Evolutionary conservation across 2,888 invertebrate genomes (phyloP), one percentile per base, ranked within the genome.

Genomic region (Trichopoda pennipes): DNA sequence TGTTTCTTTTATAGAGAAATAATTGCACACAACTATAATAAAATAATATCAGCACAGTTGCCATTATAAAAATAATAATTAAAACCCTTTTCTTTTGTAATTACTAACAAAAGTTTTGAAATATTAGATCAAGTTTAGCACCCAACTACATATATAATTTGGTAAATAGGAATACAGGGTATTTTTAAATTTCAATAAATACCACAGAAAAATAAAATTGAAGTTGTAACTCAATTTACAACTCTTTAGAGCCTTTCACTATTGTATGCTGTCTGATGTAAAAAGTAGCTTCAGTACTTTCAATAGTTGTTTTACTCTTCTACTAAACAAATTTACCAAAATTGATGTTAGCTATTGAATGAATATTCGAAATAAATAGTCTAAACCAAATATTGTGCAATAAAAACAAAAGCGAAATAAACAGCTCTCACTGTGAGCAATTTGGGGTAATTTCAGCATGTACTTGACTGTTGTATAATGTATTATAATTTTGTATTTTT

Each of bases 211-310:
- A 32, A 51, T 6, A 14, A 58, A 75, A 75, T 47, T 53, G 42
- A 70, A 42, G 10, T 7, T n/a, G 16, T 28, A 47, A 72, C 16
- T 44, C 66, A 63, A 66, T 80, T 76, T 76, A 76, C 66, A 66
- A 72, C 55, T 55, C 60, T 61, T 75, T 60, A 2, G 64, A 66
- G 64, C 28, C 8, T 38, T 49, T 75, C 49, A 3, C 12, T 14
- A 38, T 49, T 53, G 17, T 38, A 12, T 7, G 17, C 17, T 16
- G 35, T 73, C 16, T 55, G n/a, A 16, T 19, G 61, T 28, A 38
- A 10, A n/a, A 38, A 53, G 38, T 19, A 12, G 4, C 14, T 53
- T 19, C 38, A 28, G 42, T 42, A 19, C 16, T 44, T 49, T 49
- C 64, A 75, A 64, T 38, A 64, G 49, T 68, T 76, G 42, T 17